Conservation (phyloP, 2,113 vertebrate genomes). For the Melospiza georgiana region DNA sequence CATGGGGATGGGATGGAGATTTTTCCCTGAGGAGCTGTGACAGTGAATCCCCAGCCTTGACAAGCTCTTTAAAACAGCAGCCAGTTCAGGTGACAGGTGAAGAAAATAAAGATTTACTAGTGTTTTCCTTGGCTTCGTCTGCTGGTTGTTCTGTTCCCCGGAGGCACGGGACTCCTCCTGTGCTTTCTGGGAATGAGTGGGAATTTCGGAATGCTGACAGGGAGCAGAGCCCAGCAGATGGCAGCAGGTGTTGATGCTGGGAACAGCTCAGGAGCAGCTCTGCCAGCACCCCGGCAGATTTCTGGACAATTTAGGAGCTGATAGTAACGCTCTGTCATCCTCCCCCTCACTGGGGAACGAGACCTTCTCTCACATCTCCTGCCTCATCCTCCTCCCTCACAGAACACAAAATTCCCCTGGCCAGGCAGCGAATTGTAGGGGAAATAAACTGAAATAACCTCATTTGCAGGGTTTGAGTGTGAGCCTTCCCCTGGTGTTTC, state of each 20-base stretch:
- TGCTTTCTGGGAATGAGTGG: background rate
- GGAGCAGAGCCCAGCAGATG: constrained; percentile 7
- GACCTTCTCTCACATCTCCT: background rate
- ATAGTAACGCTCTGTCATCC: background rate
- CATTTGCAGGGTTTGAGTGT: background rate
- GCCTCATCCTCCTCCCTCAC: background rate
- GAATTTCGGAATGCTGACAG: background rate
- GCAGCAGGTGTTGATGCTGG: background rate
- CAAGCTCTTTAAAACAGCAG: background rate
- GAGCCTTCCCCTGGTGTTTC: background rate
- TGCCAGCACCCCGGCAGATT: background rate
- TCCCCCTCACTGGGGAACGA: background rate
- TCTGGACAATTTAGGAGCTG: background rate
- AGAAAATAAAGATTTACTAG: background rate
- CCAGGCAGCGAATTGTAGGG: background rate
- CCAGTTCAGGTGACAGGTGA: background rate
- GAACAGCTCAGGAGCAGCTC: background rate
- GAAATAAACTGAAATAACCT: background rate
- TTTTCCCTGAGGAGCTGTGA: background rate
- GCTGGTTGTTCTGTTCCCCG: background rate
- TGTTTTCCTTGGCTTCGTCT: background rate
- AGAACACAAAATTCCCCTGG: background rate
- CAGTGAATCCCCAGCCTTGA: background rate
- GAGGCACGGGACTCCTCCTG: background rate
- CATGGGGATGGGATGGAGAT: background rate